Evolutionary conservation across 2,888 invertebrate species (phyloP), one percentile per base, ranked within the genome.

Genomic region (Eucriotettix oculatus): DNA sequence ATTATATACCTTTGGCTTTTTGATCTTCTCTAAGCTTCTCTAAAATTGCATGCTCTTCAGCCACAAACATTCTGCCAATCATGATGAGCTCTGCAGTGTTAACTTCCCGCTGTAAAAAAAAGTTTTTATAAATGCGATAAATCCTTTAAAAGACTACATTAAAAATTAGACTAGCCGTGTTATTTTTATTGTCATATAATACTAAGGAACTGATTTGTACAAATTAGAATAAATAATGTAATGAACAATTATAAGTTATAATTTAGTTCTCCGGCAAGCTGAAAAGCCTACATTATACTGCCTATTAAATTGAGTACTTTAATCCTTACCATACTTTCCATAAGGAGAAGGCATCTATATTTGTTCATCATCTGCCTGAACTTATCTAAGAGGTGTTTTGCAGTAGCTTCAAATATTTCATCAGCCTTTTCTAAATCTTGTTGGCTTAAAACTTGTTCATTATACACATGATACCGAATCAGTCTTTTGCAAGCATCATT

Each of bases 71-170:
- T 60, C 86, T 78, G 68, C 87, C 84, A 62, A 90, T 76, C 83
- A 88, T 85, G 75, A 88, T 83, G 61, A 83, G 71, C 71, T 90
- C 90, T 1, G 87, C 84, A 1, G 87, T 86, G 65, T 84, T 81
- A 60, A 85, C 83, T 67, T 80, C 80, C 58, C 85, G 76, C 88
- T 88, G 73, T 12, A 73, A 70, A 62, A 61, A 64, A 66, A 56
- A 41, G 59, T 62, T 29, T 29, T 29, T 29, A 29, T 29, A 29
- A 29, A 29, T 29, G 29, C 2, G 29, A 29, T 7, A 29, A 29
- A 29, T 29, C n/a, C n/a, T n/a, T n/a, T n/a, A n/a, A n/a, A n/a
- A n/a, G n/a, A n/a, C n/a, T n/a, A n/a, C n/a, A n/a, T n/a, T n/a
- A n/a, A n/a, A 54, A n/a, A n/a, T n/a, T n/a, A n/a, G n/a, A n/a